Conservation (phyloP, 2,797 vertebrate genomes). For the Lacerta agilis region DNA sequence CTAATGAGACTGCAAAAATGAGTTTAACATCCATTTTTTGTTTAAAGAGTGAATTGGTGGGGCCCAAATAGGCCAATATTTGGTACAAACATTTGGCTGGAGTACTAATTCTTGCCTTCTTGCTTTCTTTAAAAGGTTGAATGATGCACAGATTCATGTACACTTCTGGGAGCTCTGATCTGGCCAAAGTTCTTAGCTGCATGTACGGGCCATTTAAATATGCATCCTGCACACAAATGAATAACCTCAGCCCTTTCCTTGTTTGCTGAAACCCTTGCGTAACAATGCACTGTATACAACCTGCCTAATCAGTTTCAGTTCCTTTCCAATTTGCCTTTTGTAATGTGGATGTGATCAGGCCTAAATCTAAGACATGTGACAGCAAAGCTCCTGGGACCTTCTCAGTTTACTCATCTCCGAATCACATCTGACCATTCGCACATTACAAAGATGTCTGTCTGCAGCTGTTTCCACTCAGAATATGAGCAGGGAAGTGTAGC, state of each 20-base stretch:
- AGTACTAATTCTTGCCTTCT: too few relatives aligned
- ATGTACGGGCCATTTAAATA: not conserved
- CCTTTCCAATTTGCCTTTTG: conserved; percentile 37
- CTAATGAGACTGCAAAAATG: too few relatives aligned
- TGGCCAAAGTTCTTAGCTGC: not conserved
- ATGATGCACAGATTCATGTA: not conserved
- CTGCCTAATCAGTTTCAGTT: conserved; percentile 2
- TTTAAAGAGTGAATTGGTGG: not conserved
- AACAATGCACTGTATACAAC: not conserved
- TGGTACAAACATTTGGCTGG: not conserved
- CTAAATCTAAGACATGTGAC: conserved; percentile 5
- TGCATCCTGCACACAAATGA: not conserved
- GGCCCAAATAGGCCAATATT: not conserved
- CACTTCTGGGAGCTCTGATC: not conserved
- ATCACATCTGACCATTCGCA: not conserved
- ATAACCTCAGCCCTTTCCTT: not conserved
- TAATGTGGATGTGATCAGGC: conserved; percentile 43
- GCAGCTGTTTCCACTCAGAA: not conserved
- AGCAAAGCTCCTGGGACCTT: conserved; percentile 24
- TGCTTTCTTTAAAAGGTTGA: not conserved
- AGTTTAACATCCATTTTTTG: not conserved
- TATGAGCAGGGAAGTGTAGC: not conserved
- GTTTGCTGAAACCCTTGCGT: conserved; percentile 13
- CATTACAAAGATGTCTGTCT: conserved; percentile 26
- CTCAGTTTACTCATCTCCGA: conserved; percentile 16